Base-by-base conservation (phyloP, 2,888 invertebrate species). In the Tenthredo livida region DNA sequence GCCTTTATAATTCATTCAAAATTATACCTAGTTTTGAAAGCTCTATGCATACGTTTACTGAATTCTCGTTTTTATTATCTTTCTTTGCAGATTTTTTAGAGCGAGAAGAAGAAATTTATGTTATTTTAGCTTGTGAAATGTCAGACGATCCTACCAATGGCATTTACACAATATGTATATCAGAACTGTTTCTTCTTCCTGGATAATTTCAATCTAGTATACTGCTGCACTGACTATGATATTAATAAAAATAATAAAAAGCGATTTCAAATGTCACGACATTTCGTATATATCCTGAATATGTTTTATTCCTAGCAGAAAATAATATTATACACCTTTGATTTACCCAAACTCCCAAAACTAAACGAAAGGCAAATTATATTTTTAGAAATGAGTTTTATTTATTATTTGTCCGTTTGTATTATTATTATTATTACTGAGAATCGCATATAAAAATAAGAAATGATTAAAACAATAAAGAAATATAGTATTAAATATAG, bases 251-350 rank as follows among this genome's bases (percentile, higher is more conserved):
- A 25, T 75, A 43, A 75, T 54, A 50, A 50, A 6, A 10, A 29
- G 29, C 2, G 10, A 33, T 54, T 77, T 77, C 12, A 77, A 77
- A 77, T 77, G 77, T 77, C 77, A 54, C 29, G 77, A 77, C 77
- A 77, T 77, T 77, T 77, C 15, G 15, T 50, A 33, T 50, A 33
- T 50, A 33, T 33, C n/a, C 17, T 33, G 12, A 70, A 70, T 70
- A 12, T 70, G 17, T 15, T 70, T 17, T 21, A 25, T 5, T n/a
- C n/a, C 25, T 50, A 50, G 1, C 1, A 50, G 50, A n/a, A n/a
- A 50, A n/a, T 50, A 50, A n/a, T 50, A 33, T 33, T 29, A 29
- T 29, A 50, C 17, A 10, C 29, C 25, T 29, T 65, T 0, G 29
- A 25, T 65, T 65, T 29, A 17, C 65, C 29, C 1, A 15, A 65